Conservation (phyloP, 37 sponge, comb jelly and placozoan species). For the Spongilla lacustris region DNA sequence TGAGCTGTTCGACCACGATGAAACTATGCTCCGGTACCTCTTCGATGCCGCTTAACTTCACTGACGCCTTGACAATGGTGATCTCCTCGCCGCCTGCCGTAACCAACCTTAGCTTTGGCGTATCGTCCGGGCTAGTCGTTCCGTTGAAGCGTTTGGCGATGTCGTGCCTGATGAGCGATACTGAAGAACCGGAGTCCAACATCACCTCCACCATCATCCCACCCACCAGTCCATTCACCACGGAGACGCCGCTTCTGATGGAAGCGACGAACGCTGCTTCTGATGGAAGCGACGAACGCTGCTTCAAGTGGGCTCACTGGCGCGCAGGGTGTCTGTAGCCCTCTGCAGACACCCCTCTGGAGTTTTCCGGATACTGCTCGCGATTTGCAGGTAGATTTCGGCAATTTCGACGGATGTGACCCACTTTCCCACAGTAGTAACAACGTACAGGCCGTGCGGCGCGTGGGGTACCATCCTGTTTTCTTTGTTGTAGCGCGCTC, state of each 20-base stretch:
- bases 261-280: too few species aligned
- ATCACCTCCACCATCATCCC: slow-evolving; percentile 33
- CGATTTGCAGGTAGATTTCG: background rate
- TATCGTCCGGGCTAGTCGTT: background rate
- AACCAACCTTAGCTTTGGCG: background rate
- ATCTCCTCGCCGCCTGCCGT: slow-evolving; percentile 21
- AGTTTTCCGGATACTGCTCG: slow-evolving; percentile 41
- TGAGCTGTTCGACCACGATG: slow-evolving; percentile 47
- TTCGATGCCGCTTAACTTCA: background rate
- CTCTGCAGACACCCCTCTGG: slow-evolving; percentile 30
- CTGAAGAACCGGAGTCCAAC: slow-evolving; percentile 52
- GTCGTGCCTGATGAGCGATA: slow-evolving; percentile 22
- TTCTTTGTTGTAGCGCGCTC: background rate
- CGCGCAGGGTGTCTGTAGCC: slow-evolving; percentile 26
- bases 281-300: background rate
- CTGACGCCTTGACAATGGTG: too few species aligned
- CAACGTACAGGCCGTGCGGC: background rate
- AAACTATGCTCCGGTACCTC: slow-evolving; percentile 30
- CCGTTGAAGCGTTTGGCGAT: background rate
- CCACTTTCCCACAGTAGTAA: slow-evolving; percentile 5
- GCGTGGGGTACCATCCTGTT: background rate
- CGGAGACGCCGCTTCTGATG: background rate
- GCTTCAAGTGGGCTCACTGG: slow-evolving; percentile 21
- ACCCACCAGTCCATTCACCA: slow-evolving; percentile 4
- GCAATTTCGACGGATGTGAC: slow-evolving; percentile 23